phyloP scores from a whole-genome alignment of 2,113 vertebrate genomes.

The Microtus richardsoni region DNA sequence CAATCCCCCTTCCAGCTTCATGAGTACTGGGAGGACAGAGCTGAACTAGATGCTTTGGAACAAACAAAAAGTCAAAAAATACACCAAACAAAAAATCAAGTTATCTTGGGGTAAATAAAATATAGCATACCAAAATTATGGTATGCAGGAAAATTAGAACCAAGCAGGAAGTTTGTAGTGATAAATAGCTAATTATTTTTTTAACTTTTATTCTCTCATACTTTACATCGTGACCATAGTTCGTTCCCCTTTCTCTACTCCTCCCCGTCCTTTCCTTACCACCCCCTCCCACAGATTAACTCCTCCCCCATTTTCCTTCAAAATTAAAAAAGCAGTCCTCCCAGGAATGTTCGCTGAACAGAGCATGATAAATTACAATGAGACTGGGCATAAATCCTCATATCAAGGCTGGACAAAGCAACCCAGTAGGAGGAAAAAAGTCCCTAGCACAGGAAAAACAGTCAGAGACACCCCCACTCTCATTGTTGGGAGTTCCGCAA shows the following conservation, averaged over 20 bases:
- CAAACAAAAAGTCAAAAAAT: background rate
- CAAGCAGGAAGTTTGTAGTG: background rate
- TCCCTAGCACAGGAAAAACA: background rate
- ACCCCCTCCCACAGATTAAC: background rate
- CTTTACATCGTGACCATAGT: background rate
- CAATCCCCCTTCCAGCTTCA: background rate
- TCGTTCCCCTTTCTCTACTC: background rate
- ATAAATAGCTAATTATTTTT: background rate
- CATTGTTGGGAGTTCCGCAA: background rate
- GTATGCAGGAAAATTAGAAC: background rate
- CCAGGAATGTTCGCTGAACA: background rate
- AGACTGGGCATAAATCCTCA: too few relatives aligned
- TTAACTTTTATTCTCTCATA: background rate
- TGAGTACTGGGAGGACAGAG: background rate
- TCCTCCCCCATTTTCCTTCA: background rate
- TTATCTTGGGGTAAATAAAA: background rate
- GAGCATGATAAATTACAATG: background rate
- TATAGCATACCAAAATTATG: background rate
- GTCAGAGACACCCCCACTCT: background rate
- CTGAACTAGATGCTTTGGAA: background rate
- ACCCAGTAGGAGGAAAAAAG: background rate
- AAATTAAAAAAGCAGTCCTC: background rate
- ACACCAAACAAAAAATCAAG: background rate
- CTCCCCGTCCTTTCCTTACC: background rate
- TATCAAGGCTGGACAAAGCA: background rate